These are phyloP conservation scores for Phoxinus dragarum DNA, from an alignment of 2,797 vertebrate genomes.

Conservation along the genomic window DNA sequence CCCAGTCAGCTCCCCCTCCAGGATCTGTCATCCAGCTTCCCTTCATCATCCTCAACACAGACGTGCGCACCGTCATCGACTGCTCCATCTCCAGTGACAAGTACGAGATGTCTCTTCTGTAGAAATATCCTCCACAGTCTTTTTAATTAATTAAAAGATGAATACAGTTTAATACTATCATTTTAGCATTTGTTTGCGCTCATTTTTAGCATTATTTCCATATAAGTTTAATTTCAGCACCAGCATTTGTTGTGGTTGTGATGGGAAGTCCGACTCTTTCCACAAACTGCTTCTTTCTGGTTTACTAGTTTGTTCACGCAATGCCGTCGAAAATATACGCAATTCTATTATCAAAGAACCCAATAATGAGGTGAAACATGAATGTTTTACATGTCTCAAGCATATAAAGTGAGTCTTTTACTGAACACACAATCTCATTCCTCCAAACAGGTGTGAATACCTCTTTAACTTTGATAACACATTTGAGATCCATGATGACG, in stretches of 20 bases:
- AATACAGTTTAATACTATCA: no score
- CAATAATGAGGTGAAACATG: not conserved
- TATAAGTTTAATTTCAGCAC: not conserved
- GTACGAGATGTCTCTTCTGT: slow-evolving; percentile 70
- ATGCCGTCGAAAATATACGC: not conserved
- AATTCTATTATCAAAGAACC: not conserved
- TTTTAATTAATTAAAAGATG: no score
- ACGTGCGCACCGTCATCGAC: slow-evolving; percentile 87
- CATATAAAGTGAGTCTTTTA: not conserved
- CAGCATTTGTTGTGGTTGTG: not conserved
- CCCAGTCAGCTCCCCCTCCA: slow-evolving; percentile 76
- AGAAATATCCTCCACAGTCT: not conserved
- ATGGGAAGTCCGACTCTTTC: not conserved
- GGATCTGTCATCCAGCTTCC: slow-evolving; percentile 83
- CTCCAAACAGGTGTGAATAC: slow-evolving; percentile 83
- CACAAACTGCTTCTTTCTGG: not conserved
- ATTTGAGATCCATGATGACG: slow-evolving; percentile 89
- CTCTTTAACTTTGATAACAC: slow-evolving; percentile 90
- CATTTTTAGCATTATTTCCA: not conserved
- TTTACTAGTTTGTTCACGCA: not conserved
- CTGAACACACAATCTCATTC: not conserved
- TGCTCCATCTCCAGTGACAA: slow-evolving; percentile 91
- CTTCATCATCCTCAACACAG: slow-evolving; percentile 88
- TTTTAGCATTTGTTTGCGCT: not conserved
- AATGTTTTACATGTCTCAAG: not conserved